These are phyloP conservation scores for Mallotus villosus DNA, from an alignment of 2,797 vertebrate species.

Conservation along the genomic window DNA sequence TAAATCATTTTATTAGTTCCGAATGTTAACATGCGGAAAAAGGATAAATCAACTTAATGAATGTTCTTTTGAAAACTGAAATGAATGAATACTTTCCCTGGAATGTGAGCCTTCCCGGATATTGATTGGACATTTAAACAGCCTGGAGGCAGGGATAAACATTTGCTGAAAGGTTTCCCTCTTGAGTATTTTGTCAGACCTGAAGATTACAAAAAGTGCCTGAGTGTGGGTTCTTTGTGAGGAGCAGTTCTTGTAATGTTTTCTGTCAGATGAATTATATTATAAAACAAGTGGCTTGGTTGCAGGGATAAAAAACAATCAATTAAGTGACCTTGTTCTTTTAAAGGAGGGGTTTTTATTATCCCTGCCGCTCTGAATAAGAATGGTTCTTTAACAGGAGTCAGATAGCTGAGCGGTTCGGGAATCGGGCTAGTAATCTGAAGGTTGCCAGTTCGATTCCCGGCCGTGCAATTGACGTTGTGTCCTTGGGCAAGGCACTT, in stretches of 20 bases:
- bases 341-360: not conserved
- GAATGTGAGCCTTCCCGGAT: constrained; percentile 22
- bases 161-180: constrained; percentile 48
- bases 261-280: constrained; percentile 36
- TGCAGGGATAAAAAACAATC: constrained; percentile 20
- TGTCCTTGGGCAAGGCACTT: too few species aligned
- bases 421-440: too few species aligned
- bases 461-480: too few species aligned
- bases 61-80: constrained; percentile 28
- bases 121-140: constrained; percentile 43
- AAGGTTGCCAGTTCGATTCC: too few species aligned
- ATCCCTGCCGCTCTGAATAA: too few species aligned
- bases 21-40: constrained; percentile 43
- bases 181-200: constrained; percentile 28
- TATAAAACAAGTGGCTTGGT: constrained; percentile 29
- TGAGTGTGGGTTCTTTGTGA: constrained; percentile 11
- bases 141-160: constrained; percentile 37
- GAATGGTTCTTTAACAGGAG: too few species aligned
- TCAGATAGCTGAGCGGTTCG: too few species aligned
- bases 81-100: constrained; percentile 12
- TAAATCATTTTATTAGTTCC: constrained; percentile 53
- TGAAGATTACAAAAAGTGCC: constrained; percentile 25
- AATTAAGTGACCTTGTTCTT: constrained; percentile 2
- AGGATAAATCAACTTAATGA: constrained; percentile 50
- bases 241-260: constrained; percentile 26